These are phyloP conservation scores for Tachina lurida DNA, from an alignment of 2,888 invertebrate genomes.

Conservation along the genomic window DNA sequence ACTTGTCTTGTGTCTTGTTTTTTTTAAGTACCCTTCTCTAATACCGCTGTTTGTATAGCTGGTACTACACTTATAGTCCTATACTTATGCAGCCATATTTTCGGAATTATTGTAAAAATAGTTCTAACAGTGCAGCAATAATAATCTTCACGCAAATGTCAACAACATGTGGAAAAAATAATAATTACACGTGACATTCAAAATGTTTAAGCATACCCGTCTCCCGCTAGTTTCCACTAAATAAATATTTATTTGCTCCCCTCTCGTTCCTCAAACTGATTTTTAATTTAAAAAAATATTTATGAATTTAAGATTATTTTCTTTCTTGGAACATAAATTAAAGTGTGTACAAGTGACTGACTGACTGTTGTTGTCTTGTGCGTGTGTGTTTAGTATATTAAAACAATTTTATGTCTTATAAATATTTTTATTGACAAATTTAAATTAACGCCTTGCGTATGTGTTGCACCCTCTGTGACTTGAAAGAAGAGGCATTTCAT, in stretches of 20 bases:
- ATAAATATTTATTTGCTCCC: background rate
- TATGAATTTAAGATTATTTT: slow-evolving; percentile 4
- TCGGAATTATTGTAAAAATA: background rate
- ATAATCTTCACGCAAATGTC: slow-evolving; percentile 64
- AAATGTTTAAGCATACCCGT: background rate
- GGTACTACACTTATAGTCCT: background rate
- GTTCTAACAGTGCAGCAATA: slow-evolving; percentile 10
- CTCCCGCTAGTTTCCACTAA: slow-evolving; percentile 10
- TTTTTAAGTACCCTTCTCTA: slow-evolving; percentile 28
- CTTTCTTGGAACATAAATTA: background rate
- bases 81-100: background rate
- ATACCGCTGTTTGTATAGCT: background rate
- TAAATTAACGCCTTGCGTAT: too few species aligned
- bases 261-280: background rate
- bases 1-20: slow-evolving; percentile 56
- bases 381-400: too few species aligned
- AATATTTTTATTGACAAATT: too few species aligned
- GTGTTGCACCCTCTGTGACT: too few species aligned
- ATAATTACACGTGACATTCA: slow-evolving; percentile 68
- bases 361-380: background rate
- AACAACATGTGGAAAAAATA: slow-evolving; percentile 65
- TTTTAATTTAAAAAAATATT: slow-evolving; percentile 28
- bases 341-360: background rate
- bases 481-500: too few species aligned
- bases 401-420: too few species aligned